Conservation (phyloP, 2,888 invertebrate genomes). For the Alitta virens region DNA sequence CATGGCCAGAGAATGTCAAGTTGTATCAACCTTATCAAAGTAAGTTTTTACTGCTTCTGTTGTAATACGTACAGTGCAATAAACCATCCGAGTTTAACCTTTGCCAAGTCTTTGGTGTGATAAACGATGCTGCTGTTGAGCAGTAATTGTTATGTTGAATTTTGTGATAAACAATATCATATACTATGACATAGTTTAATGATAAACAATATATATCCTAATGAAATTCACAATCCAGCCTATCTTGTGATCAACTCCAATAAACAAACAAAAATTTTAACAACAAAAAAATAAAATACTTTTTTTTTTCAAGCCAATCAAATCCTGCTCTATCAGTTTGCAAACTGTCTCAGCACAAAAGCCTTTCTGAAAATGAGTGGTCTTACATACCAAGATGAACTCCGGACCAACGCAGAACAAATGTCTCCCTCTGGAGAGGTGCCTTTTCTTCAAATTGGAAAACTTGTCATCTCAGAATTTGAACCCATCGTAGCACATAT, state of each 20-base stretch:
- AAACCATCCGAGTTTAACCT: too few relatives aligned
- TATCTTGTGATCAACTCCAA: too few relatives aligned
- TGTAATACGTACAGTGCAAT: neutral
- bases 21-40: slow-evolving; percentile 83
- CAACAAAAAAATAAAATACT: too few relatives aligned
- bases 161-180: too few relatives aligned
- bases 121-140: too few relatives aligned
- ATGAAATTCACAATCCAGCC: too few relatives aligned
- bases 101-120: too few relatives aligned
- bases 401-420: slow-evolving; percentile 87
- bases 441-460: slow-evolving; percentile 88
- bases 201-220: too few relatives aligned
- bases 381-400: slow-evolving; percentile 77
- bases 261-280: too few relatives aligned
- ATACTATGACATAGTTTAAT: too few relatives aligned
- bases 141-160: too few relatives aligned
- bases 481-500: slow-evolving; percentile 89
- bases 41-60: slow-evolving; percentile 24
- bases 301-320: slow-evolving; percentile 71
- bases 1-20: slow-evolving; percentile 85
- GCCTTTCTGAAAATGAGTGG: slow-evolving; percentile 91
- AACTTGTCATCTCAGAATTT: slow-evolving; percentile 83
- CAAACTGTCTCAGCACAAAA: slow-evolving; percentile 88
- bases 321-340: slow-evolving; percentile 88
- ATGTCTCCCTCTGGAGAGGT: slow-evolving; percentile 88